A percentile compares a stretch with the other conserved stretches of the same genome.
These are phyloP conservation scores for Diadema setosum DNA, from an alignment of 35 echinoderm and acorn worm species.

Conservation along the genomic window DNA sequence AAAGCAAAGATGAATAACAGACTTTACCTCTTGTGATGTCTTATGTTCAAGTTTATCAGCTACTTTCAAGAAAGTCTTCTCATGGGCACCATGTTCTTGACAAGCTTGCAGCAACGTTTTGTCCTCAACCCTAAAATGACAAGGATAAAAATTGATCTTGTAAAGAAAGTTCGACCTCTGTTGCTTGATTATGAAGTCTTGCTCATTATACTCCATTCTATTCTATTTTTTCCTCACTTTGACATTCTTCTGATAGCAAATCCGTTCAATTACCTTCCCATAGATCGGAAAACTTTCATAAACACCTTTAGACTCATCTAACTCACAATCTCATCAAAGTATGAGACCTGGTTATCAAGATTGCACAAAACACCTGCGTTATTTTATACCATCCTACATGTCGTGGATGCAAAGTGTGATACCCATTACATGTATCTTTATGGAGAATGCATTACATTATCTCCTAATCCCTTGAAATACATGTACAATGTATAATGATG, in stretches of 20 bases:
- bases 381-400: no score
- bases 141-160: background rate
- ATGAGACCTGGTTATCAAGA: no score
- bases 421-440: no score
- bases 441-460: no score
- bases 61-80: constrained; percentile 19
- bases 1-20: background rate
- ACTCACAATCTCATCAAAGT: no score
- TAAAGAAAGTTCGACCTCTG: background rate
- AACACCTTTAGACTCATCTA: no score
- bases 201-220: background rate
- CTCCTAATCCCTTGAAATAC: no score
- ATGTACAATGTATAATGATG: no score
- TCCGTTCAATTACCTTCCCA: background rate
- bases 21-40: constrained; percentile 17
- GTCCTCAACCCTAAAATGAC: constrained; percentile 12
- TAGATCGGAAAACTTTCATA: background rate
- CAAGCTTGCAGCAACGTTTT: constrained; percentile 30
- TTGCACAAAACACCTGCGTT: no score
- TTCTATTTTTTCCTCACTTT: background rate
- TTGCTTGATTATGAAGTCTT: background rate
- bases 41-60: constrained; percentile 10
- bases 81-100: constrained; percentile 7
- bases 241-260: background rate
- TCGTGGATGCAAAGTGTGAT: no score